Percentiles rank a stretch among this genome's conserved stretches.
phyloP scores from a whole-genome alignment of 2,113 vertebrate species.

The Osmerus mordax region DNA sequence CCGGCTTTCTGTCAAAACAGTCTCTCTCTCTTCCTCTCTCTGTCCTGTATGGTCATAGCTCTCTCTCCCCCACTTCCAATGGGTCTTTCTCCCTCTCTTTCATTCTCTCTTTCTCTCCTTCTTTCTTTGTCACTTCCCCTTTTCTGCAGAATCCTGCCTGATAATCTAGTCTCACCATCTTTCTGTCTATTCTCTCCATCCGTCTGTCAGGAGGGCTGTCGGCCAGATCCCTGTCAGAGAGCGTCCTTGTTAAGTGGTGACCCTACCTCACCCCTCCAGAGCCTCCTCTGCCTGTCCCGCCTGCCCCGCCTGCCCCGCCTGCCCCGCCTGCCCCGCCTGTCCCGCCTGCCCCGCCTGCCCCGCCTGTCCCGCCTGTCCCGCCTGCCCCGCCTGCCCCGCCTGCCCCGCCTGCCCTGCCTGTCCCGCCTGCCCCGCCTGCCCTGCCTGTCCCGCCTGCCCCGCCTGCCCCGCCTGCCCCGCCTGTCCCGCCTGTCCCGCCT shows the following conservation, averaged over 20 bases:
- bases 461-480: too few relatives aligned
- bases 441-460: too few relatives aligned
- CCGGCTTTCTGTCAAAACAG: conserved; percentile 20
- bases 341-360: too few relatives aligned
- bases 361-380: too few relatives aligned
- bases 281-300: not conserved
- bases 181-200: conserved; percentile 1
- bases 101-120: not conserved
- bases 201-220: conserved; percentile 23
- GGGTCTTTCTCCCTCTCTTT: conserved; percentile 7
- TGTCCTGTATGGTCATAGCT: not conserved
- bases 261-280: not conserved
- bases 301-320: not conserved
- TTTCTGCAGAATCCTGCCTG: not conserved
- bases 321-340: too few relatives aligned
- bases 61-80: not conserved
- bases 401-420: too few relatives aligned
- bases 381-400: too few relatives aligned
- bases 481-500: not conserved
- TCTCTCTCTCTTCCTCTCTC: conserved; percentile 30
- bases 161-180: not conserved
- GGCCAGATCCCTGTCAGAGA: conserved; percentile 37
- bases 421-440: too few relatives aligned
- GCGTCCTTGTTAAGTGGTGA: not conserved
- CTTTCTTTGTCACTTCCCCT: not conserved